Conservation (phyloP, 1,140 invertebrate species). For the Drosophila nebulosa region DNA sequence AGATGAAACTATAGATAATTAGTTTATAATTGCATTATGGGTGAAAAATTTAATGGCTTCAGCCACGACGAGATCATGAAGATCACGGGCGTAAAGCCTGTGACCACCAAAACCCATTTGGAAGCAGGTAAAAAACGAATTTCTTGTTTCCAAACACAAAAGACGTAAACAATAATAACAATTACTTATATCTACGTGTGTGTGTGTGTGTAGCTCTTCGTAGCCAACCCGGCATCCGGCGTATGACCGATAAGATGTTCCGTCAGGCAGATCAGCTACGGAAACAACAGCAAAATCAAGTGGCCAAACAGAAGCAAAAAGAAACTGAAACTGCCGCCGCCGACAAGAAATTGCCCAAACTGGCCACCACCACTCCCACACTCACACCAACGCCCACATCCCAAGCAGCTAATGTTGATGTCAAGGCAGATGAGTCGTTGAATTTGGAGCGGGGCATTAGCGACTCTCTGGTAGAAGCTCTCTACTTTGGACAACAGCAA, state of each 20-base stretch:
- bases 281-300: constrained; percentile 46
- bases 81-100: constrained; percentile 54
- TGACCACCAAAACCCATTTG: constrained; percentile 7
- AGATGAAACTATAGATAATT: constrained; percentile 25
- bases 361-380: constrained; percentile 32
- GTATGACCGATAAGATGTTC: constrained; percentile 71
- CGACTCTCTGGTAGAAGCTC: constrained; percentile 67
- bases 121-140: constrained; percentile 67
- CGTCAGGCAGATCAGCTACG: constrained; percentile 61
- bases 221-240: constrained; percentile 68
- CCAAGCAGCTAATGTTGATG: constrained; percentile 3
- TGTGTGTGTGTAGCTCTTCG: constrained; percentile 45
- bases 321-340: constrained; percentile 33
- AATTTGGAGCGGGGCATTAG: constrained; percentile 60
- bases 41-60: constrained; percentile 81
- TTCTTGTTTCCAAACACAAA: not conserved
- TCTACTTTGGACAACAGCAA: constrained; percentile 50
- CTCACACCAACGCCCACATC: constrained; percentile 24
- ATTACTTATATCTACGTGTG: constrained; percentile 23
- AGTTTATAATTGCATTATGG: constrained; percentile 69
- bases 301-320: constrained; percentile 40
- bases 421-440: constrained; percentile 37
- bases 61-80: constrained; percentile 81
- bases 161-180: constrained; percentile 55
- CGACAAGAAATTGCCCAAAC: constrained; percentile 9